A percentile compares a stretch with the other conserved stretches of the same genome.
Conservation (phyloP, 2,888 invertebrate species). For the Drosophila mercatorum region DNA sequence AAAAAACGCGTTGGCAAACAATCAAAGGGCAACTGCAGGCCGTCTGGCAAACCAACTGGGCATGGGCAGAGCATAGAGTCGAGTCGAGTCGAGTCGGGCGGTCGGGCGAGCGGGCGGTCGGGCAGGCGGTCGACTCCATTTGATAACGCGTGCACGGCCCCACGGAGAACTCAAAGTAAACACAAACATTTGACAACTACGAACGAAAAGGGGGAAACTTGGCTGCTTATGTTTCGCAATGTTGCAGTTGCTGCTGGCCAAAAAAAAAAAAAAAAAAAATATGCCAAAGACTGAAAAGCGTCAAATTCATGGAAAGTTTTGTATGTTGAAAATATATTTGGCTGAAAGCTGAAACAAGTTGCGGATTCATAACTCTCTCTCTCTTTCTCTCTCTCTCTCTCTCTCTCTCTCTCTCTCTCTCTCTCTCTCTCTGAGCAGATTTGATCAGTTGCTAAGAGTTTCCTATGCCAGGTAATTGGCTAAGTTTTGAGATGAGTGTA, state of each 20-base stretch:
- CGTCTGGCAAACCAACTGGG: slow-evolving; percentile 1
- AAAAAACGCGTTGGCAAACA: slow-evolving; percentile 26
- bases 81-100: not conserved
- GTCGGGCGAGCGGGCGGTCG: not conserved
- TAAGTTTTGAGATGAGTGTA: no score
- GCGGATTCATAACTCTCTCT: not conserved
- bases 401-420: no score
- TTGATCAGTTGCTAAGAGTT: not conserved
- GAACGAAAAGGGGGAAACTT: not conserved
- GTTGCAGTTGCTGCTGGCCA: slow-evolving; percentile 18
- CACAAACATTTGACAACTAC: slow-evolving; percentile 6
- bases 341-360: not conserved
- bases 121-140: slow-evolving; percentile 6
- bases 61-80: not conserved
- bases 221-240: slow-evolving; percentile 35
- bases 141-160: slow-evolving; percentile 13
- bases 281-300: not conserved
- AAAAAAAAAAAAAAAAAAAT: not conserved
- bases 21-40: slow-evolving; percentile 34
- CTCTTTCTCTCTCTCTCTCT: no score
- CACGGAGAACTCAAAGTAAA: slow-evolving; percentile 14
- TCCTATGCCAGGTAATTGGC: not conserved
- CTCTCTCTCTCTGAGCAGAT: not conserved
- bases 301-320: not conserved
- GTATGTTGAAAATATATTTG: not conserved